These are phyloP conservation scores for Salticus scenicus DNA, from an alignment of 2,888 invertebrate genomes.

Conservation along the genomic window DNA sequence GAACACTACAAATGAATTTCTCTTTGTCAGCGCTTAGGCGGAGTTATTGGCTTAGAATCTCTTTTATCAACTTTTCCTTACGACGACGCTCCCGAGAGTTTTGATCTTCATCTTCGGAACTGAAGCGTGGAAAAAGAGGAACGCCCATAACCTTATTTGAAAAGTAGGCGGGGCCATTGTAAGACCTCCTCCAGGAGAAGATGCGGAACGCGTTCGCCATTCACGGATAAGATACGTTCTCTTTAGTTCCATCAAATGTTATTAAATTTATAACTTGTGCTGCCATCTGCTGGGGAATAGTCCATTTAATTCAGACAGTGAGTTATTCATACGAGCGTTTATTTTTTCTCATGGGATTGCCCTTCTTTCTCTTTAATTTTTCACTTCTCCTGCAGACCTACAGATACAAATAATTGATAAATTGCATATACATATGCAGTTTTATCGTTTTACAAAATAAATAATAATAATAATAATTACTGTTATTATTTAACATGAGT, in stretches of 20 bases:
- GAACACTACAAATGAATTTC: no score
- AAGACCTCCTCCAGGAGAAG: constrained; percentile 34
- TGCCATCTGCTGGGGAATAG: constrained; percentile 49
- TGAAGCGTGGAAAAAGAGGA: neutral
- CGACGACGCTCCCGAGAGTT: constrained; percentile 10
- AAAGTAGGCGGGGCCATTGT: constrained; percentile 26
- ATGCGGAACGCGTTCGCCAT: constrained; percentile 9
- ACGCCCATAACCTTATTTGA: constrained; percentile 61
- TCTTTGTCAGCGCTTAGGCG: no score
- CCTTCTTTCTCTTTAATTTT: no score
- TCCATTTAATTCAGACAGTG: no score
- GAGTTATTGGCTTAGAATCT: neutral
- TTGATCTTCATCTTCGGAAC: neutral
- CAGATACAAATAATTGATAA: no score
- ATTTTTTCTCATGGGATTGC: no score
- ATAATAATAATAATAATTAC: no score
- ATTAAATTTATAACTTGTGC: constrained; percentile 20
- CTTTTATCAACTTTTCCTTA: constrained; percentile 28
- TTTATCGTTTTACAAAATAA: no score
- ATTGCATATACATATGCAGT: no score
- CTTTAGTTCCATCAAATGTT: neutral
- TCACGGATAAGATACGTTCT: constrained; percentile 18
- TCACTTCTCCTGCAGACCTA: no score
- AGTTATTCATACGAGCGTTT: no score
- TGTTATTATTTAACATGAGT: no score